Evolutionary conservation across 2,797 vertebrate species (phyloP).

Genomic region (Helarctos malayanus): DNA sequence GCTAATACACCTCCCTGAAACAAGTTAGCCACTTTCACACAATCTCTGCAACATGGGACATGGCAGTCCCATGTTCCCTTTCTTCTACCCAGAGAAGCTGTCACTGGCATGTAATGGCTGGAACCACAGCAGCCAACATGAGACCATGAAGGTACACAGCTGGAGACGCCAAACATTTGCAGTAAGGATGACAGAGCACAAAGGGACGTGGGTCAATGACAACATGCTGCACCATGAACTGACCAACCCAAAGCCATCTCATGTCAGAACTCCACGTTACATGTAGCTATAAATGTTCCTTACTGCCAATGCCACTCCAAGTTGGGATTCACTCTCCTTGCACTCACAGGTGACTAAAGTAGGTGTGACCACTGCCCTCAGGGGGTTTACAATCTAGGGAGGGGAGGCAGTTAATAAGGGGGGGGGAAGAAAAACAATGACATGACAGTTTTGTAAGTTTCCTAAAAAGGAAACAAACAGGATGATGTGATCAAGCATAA

Average conservation of each 20-base stretch:
- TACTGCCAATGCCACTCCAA: no score
- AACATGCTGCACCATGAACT: not conserved
- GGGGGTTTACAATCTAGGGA: not conserved
- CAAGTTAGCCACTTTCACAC: not conserved
- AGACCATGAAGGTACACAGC: not conserved
- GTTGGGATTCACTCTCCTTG: not conserved
- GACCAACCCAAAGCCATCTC: not conserved
- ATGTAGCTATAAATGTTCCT: not conserved
- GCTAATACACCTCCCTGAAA: not conserved
- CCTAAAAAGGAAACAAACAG: not conserved
- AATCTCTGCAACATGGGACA: not conserved
- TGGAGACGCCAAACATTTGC: not conserved
- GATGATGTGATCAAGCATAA: not conserved
- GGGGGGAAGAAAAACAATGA: not conserved
- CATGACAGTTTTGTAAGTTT: not conserved
- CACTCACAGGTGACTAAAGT: not conserved
- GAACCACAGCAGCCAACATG: not conserved
- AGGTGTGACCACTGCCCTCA: not conserved
- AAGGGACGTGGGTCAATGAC: not conserved
- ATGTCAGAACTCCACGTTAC: not conserved
- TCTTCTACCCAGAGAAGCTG: not conserved
- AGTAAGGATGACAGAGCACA: not conserved
- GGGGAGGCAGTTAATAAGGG: not conserved
- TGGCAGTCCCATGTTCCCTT: not conserved
- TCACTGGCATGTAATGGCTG: not conserved